Base-by-base conservation (phyloP, 2,113 vertebrate genomes). In the Microcebus tavaratra region DNA sequence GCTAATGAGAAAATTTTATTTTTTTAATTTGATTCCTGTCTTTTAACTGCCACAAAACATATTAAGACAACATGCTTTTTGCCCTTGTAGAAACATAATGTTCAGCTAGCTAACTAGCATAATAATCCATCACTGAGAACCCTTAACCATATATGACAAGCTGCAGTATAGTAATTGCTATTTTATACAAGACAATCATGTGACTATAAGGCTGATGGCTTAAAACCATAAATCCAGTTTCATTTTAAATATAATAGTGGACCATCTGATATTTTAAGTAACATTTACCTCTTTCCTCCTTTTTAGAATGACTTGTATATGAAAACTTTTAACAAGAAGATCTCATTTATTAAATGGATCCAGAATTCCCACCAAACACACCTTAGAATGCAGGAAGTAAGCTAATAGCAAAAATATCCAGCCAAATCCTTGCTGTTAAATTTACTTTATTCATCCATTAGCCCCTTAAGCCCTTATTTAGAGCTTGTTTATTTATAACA, bases 91-190 rank as follows among this genome's bases (percentile, higher is more conserved):
- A 98, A 98, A 93, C 94, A 82, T 97, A 98, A 95, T 34, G 73
- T 98, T 98, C 96, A 97, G 86, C 81, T 97, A 97, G 94, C 96
- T 57, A 34, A 63, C 78, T 92, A 97, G 95, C 84, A 97, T 98
- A 98, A 98, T 98, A 98, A 98, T 98, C 97, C 95, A 96, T 98
- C 97, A 95, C 94, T 96, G 93, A 93, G 96, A 98, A 97, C 98
- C 93, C 97, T 97, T 98, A 98, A 96, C 91, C 95, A 34, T 98
- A 94, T 88, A 89, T 98, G 92, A 98, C 97, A 97, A 95, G 97
- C 94, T 75, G 45, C 72, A 27, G 39, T 91, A 84, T 83, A 90
- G 97, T 98, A 98, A 98, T 98, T 98, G 97, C 97, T 97, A 70
- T 98, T 97, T 98, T 97, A 97, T 98, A 93, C 70, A 97, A 98